These are phyloP conservation scores for Coracopsis vasa DNA, from an alignment of 2,113 vertebrate genomes.

Conservation along the genomic window DNA sequence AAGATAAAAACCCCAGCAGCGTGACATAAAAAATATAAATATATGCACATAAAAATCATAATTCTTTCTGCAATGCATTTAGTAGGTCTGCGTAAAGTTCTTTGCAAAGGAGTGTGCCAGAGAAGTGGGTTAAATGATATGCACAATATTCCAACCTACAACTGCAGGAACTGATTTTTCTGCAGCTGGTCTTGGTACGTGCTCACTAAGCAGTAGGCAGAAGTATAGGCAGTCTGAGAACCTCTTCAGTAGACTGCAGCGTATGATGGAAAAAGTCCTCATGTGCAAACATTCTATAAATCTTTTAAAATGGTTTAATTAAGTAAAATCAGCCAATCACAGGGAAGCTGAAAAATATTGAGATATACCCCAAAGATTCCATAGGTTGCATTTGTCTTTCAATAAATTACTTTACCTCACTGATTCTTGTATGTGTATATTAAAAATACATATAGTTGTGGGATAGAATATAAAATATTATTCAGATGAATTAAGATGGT, in stretches of 20 bases:
- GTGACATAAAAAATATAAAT: background rate
- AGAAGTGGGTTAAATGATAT: background rate
- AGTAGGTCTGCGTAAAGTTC: background rate
- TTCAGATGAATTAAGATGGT: background rate
- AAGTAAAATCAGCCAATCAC: background rate
- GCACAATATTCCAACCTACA: background rate
- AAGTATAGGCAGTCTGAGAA: background rate
- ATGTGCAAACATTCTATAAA: background rate
- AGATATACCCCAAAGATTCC: background rate
- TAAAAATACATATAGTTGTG: background rate
- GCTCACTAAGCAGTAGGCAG: background rate
- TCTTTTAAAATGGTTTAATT: background rate
- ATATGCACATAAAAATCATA: constrained; percentile 2
- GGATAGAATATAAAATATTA: background rate
- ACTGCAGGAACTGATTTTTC: background rate
- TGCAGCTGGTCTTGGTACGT: background rate
- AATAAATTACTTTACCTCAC: background rate
- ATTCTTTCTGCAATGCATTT: background rate
- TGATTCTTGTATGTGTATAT: background rate
- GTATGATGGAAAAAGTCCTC: background rate
- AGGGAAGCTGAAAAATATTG: background rate
- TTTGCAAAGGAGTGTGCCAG: background rate
- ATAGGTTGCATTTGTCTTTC: background rate
- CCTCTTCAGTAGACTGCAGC: background rate
- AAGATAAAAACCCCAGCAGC: background rate